Base-by-base conservation (phyloP, 2,797 vertebrate species). In the Benthosema pterotum region DNA sequence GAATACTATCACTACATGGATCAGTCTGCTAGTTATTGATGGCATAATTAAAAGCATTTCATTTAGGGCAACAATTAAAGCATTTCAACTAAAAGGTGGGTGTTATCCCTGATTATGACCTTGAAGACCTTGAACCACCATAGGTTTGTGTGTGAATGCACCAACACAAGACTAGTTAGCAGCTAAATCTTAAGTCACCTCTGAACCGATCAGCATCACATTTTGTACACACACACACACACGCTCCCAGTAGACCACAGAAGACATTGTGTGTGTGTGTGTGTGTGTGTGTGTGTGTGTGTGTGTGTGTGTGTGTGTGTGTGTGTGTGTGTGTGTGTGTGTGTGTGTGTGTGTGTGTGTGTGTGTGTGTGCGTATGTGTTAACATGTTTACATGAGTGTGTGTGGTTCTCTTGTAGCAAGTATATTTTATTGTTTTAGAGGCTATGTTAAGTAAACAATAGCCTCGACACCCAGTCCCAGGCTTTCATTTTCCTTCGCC, bases 401-500 rank as follows among this genome's bases (percentile, higher is more conserved):
- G 87, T 86, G 78, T 82, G 80, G 85, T 82, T 87, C 83, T 43
- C 68, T 86, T 83, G 83, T 81, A 85, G 85, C 81, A 74, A 75
- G 74, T 83, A 86, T 79, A n/a, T n/a, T n/a, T 80, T 84, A 88
- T 87, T 80, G 85, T 86, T 82, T 63, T 66, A 87, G 83, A 86
- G 82, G 79, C 84, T 88, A 74, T 56, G 19, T 73, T 38, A 73
- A 88, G 80, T 84, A 85, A 88, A 89, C 87, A 87, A 84, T 91
- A n/a, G n/a, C n/a, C n/a, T n/a, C n/a, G n/a, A n/a, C n/a, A n/a
- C n/a, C n/a, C n/a, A n/a, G n/a, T n/a, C n/a, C n/a, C n/a, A n/a
- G n/a, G n/a, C n/a, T n/a, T n/a, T n/a, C n/a, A n/a, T n/a, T n/a
- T n/a, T n/a, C n/a, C n/a, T n/a, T n/a, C n/a, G n/a, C n/a, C n/a